Base-by-base conservation (phyloP, 2,113 vertebrate species). In the Coreoperca whiteheadi region DNA sequence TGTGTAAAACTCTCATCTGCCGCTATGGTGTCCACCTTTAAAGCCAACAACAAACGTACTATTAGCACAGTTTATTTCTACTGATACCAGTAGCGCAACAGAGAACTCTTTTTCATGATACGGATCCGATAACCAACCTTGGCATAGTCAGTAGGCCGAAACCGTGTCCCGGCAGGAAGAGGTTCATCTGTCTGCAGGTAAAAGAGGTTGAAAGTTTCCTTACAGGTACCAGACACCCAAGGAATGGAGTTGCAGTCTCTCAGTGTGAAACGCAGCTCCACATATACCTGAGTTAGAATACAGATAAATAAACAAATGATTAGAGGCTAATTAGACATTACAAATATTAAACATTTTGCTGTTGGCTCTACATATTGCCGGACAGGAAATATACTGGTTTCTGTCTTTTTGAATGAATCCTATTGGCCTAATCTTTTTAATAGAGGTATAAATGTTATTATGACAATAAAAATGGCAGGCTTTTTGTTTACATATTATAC, bases 1-100 rank as follows among this genome's bases (percentile, higher is more conserved):
- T 99, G 98, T n/a, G 98, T 99, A 68, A 99, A 99, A 86, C 98
- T 99, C 92, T 99, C 98, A 65, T 99, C 98, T 6, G 98, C 98
- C 1, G 98, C 98, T 69, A 99, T 98, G 50, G 98, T 99, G 84
- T 99, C 98, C 32, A 99, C 98, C 96, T 99, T n/a, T 96, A 25
- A 87, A 88, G 4, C 20, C 54, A 81, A 70, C 32, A 67, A 25
- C n/a, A 74, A 32, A 71, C 8, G 25, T 2, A 28, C 78, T 41
- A 59, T 61, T 51, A 71, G 11, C 12, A 61, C 23, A 69, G 7
- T 50, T 39, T 4, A 32, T 5, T 28, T 1, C 3, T 65, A n/a
- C 16, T 32, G 30, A 51, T 12, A 23, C 11, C 34, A 59, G 30
- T 5, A 53, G 8, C 2, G 2, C 20, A 63, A 30, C 51, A 16